Evolutionary conservation across 2,888 invertebrate genomes (phyloP), one percentile per base, ranked within the genome.

Genomic region (Andricus curvator): DNA sequence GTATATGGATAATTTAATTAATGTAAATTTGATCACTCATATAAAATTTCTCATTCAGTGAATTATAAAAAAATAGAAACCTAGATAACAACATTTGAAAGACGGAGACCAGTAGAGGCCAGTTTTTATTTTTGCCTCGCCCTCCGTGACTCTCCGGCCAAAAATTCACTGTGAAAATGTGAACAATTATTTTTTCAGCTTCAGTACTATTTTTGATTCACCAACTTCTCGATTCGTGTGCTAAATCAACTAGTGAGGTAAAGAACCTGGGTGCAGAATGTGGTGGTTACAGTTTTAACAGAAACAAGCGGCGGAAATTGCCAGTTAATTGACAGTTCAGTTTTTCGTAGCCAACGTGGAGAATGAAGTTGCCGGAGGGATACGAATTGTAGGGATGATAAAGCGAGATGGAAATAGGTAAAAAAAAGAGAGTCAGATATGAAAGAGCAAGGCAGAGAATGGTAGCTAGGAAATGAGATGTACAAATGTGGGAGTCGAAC

Each of bases 241-340:
- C 11, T 25, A 2, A 62, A 25, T 25, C 15, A 25, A 25, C 15
- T 13, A 25, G 9, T 3, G 25, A 11, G 4, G 1, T 25, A 22
- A 4, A 62, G 6, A 2, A 4, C 25, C 15, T 0, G 11, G 15
- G 6, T 25, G 25, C 1, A 25, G n/a, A 25, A 25, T n/a, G 25
- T 62, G 25, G 15, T 62, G 62, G 25, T 25, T 25, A 15, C 13
- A 15, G 3, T 62, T 62, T 62, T 25, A 25, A 67, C 64, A 80
- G 83, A 86, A 86, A 88, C 86, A 85, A 85, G 79, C 82, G 81
- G 78, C 83, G 85, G 84, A 88, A 89, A 89, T 88, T 88, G 85
- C 84, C 85, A 86, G 85, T 89, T 88, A 87, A 84, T 80, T 83
- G 83, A 82, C 76, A 83, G 80, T 85, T 85, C 84, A 86, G 88